Evolutionary conservation across 1,140 invertebrate species (phyloP), one percentile per base, ranked within the genome.

Genomic region (Brachionus manjavacas): DNA sequence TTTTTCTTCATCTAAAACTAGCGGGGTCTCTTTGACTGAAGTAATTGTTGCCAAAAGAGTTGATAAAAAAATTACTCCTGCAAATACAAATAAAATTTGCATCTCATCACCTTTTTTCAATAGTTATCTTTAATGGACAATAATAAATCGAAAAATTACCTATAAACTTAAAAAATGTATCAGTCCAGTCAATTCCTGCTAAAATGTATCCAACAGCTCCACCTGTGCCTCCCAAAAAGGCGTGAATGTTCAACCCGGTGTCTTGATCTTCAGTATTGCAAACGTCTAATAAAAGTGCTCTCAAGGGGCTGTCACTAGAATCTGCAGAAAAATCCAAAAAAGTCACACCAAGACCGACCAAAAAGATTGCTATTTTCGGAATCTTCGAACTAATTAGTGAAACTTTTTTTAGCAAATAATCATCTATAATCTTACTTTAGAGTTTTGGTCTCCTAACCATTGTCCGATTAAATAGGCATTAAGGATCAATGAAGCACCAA

Each of bases 191-290:
- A n/a, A 91, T 85, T 31, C 91, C 90, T 9, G 90, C 90, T 14
- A 91, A 87, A 14, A 91, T 86, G 85, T 91, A 91, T 2, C 91
- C 91, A 20, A 91, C 66, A 80, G 90, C 89, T 2, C 90, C 90
- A 1, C 91, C 91, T 12, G 90, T 78, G 0, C 81, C 81, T n/a
- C 80, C 80, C 12, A 83, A 25, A 68, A 83, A 68, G 4, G 81
- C 81, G n/a, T 70, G 81, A 0, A 83, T 68, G 20, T 83, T 83
- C 9, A 83, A 46, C 8, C 81, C 81, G 25, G 60, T 68, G n/a
- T 83, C 81, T 70, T 83, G 81, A 83, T 83, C 81, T 70, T 49
- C 39, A 23, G 64, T 14, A 70, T 83, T 83, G 11, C 60, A 68
- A 16, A 60, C 52, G 55, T 83, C 81, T 14, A 83, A 11, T 12